A percentile compares a stretch with the other conserved stretches of the same genome.
These are phyloP conservation scores for Atlantisia rogersi DNA, from an alignment of 2,113 vertebrate genomes.

Conservation along the genomic window DNA sequence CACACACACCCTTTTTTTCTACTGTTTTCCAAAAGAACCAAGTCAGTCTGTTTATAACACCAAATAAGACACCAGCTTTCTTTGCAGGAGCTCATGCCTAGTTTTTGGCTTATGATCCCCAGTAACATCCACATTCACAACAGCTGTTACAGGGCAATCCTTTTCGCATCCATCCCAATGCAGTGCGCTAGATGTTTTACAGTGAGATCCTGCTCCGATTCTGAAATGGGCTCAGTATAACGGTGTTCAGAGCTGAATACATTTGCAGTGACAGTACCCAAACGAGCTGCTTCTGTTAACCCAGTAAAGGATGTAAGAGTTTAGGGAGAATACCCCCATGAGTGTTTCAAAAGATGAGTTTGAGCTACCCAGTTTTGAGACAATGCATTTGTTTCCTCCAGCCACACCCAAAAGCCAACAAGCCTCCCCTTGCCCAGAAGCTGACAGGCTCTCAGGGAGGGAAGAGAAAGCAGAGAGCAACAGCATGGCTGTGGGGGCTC, in stretches of 20 bases:
- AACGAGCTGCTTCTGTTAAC: background rate
- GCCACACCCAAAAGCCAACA: background rate
- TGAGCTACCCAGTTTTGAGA: background rate
- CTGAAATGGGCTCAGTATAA: background rate
- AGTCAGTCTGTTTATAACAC: background rate
- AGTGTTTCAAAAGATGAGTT: background rate
- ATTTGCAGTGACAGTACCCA: background rate
- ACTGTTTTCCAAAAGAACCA: background rate
- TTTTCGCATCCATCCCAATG: background rate
- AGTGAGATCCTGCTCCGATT: background rate
- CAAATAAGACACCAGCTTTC: background rate
- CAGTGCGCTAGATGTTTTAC: accelerated
- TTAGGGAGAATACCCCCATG: background rate
- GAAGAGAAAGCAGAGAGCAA: background rate
- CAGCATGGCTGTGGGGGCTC: accelerated
- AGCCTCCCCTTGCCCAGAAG: background rate
- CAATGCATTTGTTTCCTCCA: background rate
- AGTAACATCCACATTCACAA: background rate
- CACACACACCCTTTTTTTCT: background rate
- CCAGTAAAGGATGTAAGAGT: background rate
- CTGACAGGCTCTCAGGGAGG: background rate
- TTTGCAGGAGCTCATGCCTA: background rate
- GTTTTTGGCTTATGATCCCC: accelerated
- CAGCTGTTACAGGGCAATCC: background rate
- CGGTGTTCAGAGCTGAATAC: background rate